Conservation (phyloP, 2,113 vertebrate species). For the Falcunculus frontatus region DNA sequence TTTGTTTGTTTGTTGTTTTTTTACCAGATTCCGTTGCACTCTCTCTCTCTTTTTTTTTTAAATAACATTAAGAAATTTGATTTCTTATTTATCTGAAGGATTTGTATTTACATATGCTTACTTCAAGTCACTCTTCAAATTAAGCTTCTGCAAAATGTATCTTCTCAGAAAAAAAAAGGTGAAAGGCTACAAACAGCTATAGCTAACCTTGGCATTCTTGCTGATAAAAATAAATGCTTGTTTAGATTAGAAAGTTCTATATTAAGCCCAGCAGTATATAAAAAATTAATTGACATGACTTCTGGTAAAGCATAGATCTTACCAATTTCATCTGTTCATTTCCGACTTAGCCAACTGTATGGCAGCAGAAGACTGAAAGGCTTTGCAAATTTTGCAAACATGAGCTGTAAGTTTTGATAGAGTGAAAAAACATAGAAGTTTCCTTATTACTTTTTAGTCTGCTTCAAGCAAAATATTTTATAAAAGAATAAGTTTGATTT, state of each 20-base stretch:
- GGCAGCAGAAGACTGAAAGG: background rate
- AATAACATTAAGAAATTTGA: background rate
- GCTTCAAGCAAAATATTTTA: background rate
- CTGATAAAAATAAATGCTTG: background rate
- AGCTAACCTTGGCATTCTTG: background rate
- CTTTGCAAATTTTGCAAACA: background rate
- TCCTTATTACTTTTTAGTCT: background rate
- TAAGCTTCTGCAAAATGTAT: conserved; percentile 31
- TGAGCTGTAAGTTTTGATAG: background rate
- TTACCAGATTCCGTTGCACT: background rate
- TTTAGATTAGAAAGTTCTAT: background rate
- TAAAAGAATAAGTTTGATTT: background rate
- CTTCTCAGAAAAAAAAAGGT: background rate
- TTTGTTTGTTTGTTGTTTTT: background rate
- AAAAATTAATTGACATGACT: conserved; percentile 4
- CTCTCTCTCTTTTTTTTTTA: background rate
- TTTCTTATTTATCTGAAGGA: background rate
- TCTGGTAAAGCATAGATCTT: background rate
- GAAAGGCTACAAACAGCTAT: background rate
- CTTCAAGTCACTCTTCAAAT: conserved; percentile 39
- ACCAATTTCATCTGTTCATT: background rate
- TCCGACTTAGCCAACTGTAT: background rate
- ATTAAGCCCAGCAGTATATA: background rate
- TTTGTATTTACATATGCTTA: background rate
- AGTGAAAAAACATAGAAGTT: background rate